Base-by-base conservation (phyloP, 2,113 vertebrate genomes). In the Chaetura pelagica region DNA sequence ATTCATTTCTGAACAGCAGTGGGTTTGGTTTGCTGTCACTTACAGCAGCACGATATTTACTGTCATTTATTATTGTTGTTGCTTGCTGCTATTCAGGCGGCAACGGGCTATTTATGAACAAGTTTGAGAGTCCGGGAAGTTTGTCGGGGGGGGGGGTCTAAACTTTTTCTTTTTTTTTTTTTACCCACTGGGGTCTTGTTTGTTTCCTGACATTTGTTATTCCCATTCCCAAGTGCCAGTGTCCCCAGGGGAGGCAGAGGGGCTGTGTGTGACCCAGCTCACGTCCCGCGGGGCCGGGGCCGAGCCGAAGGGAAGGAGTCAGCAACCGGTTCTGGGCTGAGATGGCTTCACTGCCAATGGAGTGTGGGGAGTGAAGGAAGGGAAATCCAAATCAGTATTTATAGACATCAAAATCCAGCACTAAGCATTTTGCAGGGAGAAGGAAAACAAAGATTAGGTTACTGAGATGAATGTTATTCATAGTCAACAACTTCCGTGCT, bases 1-100 rank as follows among this genome's bases (percentile, higher is more conserved):
- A 90, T 95, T 96, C 96, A 86, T 88, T 96, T 92, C 85, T 87
- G 91, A 96, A 89, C 91, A 96, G 94, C 93, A 88, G 94, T 90
- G 92, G 93, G 88, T 84, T 96, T 95, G 90, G 87, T 94, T 93
- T 92, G 68, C 96, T 93, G 92, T 97, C 93, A 89, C 58, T 93
- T 86, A 62, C 26, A 74, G 78, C 94, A 97, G 83, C 83, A 20
- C 55, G 85, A 84, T 93, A 95, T 94, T 97, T 96, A 84, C 93
- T 90, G 64, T 90, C 90, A 95, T 95, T 95, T 95, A 95, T 95
- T 94, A 71, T 72, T 89, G 44, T 64, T 71, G 61, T 75, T 52
- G 46, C 78, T 90, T 19, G 57, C 57, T 78, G 86, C 66, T 90
- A 34, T 76, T 84, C 83, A 9, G 4, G 83, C 6, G 0, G 57